phyloP scores from a whole-genome alignment of 1,140 invertebrate genomes.

The Scaptodrosophila lebanonensis region DNA sequence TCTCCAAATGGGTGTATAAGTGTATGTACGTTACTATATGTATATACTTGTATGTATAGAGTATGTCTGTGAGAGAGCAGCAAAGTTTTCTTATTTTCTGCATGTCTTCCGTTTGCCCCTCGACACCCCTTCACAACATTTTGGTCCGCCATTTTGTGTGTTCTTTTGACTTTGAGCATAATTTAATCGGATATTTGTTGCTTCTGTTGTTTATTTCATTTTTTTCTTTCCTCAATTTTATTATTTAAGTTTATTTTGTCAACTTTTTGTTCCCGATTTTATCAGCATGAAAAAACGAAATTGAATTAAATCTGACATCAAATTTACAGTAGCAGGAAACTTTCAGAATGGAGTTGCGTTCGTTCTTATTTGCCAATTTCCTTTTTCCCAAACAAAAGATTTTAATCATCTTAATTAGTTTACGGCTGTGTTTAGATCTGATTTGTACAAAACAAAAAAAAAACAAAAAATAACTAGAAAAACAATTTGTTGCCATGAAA shows the following conservation, averaged over 20 bases:
- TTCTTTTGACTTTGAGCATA: slow-evolving; percentile 73
- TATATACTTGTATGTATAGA: slow-evolving; percentile 15
- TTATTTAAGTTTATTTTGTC: slow-evolving; percentile 58
- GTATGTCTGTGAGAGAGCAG: background rate
- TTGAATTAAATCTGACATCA: slow-evolving; percentile 50
- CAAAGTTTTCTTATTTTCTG: slow-evolving; percentile 61
- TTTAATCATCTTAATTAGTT: slow-evolving; percentile 74
- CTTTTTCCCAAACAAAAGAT: slow-evolving; percentile 36
- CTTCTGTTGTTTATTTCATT: slow-evolving; percentile 15
- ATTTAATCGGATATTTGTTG: slow-evolving; percentile 74
- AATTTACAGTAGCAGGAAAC: slow-evolving; percentile 28
- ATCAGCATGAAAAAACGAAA: slow-evolving; percentile 43
- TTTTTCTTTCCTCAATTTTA: slow-evolving; percentile 45
- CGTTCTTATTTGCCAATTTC: slow-evolving; percentile 17
- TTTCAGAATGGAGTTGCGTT: background rate
- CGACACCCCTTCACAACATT: slow-evolving; percentile 53
- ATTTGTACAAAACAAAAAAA: slow-evolving; percentile 14
- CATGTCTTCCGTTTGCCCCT: too few species aligned
- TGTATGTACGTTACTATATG: slow-evolving; percentile 9
- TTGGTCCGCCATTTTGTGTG: slow-evolving; percentile 62
- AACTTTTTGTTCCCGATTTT: slow-evolving; percentile 40
- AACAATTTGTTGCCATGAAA: slow-evolving; percentile 47
- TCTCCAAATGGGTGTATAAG: background rate
- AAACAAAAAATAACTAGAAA: slow-evolving; percentile 24
- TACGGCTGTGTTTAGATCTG: slow-evolving; percentile 40